Conservation (phyloP, 2,888 invertebrate genomes). For the Aplocera efformata region DNA sequence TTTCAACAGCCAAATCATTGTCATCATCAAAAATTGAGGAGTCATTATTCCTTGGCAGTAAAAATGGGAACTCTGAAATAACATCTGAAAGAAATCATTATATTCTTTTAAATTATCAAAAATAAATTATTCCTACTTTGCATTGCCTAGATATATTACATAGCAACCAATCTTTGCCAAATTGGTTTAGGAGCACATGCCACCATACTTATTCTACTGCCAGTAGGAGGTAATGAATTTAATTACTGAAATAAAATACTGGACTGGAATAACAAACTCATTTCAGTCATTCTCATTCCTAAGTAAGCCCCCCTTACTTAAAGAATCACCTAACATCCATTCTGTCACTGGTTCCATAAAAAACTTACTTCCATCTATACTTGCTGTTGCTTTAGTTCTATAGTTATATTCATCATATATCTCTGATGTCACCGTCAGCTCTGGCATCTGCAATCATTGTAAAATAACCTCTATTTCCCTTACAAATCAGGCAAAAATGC, state of each 20-base stretch:
- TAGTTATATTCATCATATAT: slow-evolving; percentile 86
- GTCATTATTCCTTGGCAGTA: slow-evolving; percentile 63
- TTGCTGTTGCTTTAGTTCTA: slow-evolving; percentile 67
- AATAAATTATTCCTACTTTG: not conserved
- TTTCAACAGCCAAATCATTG: slow-evolving; percentile 84
- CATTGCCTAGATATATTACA: no score
- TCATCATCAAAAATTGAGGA: slow-evolving; percentile 80
- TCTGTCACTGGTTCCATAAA: no score
- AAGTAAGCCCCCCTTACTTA: no score
- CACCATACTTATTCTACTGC: no score
- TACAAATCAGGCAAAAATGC: not conserved
- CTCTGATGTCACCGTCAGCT: slow-evolving; percentile 85
- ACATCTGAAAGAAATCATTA: slow-evolving; percentile 82
- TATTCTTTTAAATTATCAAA: slow-evolving; percentile 1
- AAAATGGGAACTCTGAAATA: slow-evolving; percentile 86
- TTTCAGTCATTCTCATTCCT: no score
- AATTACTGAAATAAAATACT: no score
- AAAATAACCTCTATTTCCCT: not conserved
- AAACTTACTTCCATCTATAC: slow-evolving; percentile 73
- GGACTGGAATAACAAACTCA: no score
- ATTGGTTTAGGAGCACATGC: no score
- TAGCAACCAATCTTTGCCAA: no score
- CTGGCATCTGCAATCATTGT: slow-evolving; percentile 65
- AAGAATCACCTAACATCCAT: no score
- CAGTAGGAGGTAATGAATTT: no score